Conservation (phyloP, 2,888 invertebrate genomes). For the Corythucha ciliata region DNA sequence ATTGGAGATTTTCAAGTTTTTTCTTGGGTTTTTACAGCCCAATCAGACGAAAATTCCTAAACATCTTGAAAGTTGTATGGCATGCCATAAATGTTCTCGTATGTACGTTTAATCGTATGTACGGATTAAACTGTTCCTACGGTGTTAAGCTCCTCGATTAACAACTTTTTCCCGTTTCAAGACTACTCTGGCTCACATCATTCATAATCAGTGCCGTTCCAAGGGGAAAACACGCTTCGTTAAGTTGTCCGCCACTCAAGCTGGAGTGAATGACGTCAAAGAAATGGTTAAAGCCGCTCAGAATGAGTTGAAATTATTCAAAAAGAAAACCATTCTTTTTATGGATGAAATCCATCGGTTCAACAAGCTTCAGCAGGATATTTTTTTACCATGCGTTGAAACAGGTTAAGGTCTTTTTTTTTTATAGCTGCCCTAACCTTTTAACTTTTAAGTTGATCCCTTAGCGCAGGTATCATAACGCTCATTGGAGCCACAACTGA, state of each 20-base stretch:
- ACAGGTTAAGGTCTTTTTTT: conserved; percentile 53
- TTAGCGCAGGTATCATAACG: conserved; percentile 45
- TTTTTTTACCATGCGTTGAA: conserved; percentile 69
- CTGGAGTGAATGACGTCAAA: conserved; percentile 69
- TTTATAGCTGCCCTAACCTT: no score
- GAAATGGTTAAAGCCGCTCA: conserved; percentile 60
- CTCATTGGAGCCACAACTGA: conserved; percentile 78
- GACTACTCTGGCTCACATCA: conserved; percentile 51
- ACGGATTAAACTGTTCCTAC: no score
- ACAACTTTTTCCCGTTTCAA: no score
- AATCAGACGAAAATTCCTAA: no score
- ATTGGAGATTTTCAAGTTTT: no score
- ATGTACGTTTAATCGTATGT: no score
- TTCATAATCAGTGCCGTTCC: conserved; percentile 52
- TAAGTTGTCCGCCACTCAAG: conserved; percentile 64
- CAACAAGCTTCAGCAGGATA: conserved; percentile 75
- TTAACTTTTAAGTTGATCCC: no score
- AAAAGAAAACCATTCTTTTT: conserved; percentile 63
- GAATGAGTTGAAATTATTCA: conserved; percentile 58
- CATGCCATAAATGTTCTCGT: no score
- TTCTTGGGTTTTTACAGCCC: no score
- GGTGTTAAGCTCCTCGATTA: no score
- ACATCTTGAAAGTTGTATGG: no score
- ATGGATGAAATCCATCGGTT: conserved; percentile 84
- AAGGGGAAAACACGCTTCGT: conserved; percentile 54